Base-by-base conservation (phyloP, 2,797 vertebrate genomes). In the Mormyrops boulengeri region DNA sequence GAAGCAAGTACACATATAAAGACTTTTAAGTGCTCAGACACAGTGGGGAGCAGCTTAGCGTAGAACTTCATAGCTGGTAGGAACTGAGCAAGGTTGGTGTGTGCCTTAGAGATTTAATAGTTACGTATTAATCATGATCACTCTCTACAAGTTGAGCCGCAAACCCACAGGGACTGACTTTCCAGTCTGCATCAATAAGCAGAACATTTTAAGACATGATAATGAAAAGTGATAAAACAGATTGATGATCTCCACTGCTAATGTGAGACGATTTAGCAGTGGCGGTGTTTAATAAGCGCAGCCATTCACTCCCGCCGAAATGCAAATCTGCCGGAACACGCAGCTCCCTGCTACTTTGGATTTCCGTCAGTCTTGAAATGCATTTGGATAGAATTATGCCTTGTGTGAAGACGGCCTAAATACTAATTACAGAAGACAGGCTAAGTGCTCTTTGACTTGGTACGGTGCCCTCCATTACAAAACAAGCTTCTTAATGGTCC, bases 171-270 rank as follows among this genome's bases (percentile, higher is more conserved):
- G 55, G 87, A 22, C 41, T 22, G 82, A 22, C 55, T 85, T 55
- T 80, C 49, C 88, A 80, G 34, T 53, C 88, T 53, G 53, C 88
- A 73, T 66, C 26, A 62, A 85, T 89, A 85, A 85, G 60, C 80
- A 52, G 11, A 52, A 50, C 55, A 19, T 50, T 52, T 47, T 89
- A 60, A 89, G 57, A 50, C 38, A n/a, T 57, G 62, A 55, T 49
- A 62, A 85, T 89, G 53, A 44, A 82, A n/a, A 89, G 14, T n/a
- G 82, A 62, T 49, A 60, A 44, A 60, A 55, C 52, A 47, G 38
- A 49, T 44, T 62, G 41, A 49, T 85, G 26, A 86, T 66, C 82
- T 69, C 57, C 44, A 50, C 44, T 50, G 57, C 66, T 86, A 66
- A 86, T 52, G 85, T 34, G 19, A 69, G 89, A 86, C 26, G 30